These are phyloP conservation scores for Ctenochaetus hawaiiensis DNA, from an alignment of 2,797 vertebrate species.

Conservation along the genomic window DNA sequence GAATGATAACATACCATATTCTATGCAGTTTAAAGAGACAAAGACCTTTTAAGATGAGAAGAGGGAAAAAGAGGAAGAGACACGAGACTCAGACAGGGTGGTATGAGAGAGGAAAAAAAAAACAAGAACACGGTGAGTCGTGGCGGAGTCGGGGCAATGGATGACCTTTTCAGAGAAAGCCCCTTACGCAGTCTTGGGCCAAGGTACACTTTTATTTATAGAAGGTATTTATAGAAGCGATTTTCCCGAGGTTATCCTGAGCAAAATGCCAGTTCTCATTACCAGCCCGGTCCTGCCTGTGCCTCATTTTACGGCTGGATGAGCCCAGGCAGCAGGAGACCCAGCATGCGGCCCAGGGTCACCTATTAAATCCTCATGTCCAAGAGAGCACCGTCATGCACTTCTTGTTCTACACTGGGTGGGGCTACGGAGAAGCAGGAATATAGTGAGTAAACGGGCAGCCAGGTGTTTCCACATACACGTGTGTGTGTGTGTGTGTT, in stretches of 20 bases:
- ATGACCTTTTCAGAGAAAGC: slow-evolving; percentile 86
- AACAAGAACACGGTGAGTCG: slow-evolving; percentile 54
- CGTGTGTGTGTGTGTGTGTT: slow-evolving; percentile 18
- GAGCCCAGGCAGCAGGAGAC: slow-evolving; percentile 80
- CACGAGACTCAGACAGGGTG: slow-evolving; percentile 30
- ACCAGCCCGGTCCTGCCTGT: slow-evolving; percentile 83
- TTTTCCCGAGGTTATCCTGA: slow-evolving; percentile 88
- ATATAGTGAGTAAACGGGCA: slow-evolving; percentile 45
- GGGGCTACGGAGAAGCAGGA: slow-evolving; percentile 69
- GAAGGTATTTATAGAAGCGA: slow-evolving; percentile 89
- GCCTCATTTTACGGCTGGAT: slow-evolving; percentile 89
- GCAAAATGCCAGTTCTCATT: slow-evolving; percentile 89
- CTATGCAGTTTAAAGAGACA: slow-evolving; percentile 59
- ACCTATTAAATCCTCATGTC: slow-evolving; percentile 86
- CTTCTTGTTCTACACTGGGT: slow-evolving; percentile 79
- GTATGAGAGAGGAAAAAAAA: slow-evolving; percentile 29
- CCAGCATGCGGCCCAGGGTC: slow-evolving; percentile 85
- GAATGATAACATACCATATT: slow-evolving; percentile 55
- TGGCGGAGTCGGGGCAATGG: slow-evolving; percentile 66
- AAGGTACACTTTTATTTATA: slow-evolving; percentile 88
- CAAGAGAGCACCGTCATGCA: slow-evolving; percentile 81
- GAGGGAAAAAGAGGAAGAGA: slow-evolving; percentile 19
- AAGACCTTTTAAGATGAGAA: slow-evolving; percentile 51
- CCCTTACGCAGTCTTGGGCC: slow-evolving; percentile 74
- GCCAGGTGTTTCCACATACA: slow-evolving; percentile 60